Base-by-base conservation (phyloP, 1,140 invertebrate species). In the Magallana ariakensis region DNA sequence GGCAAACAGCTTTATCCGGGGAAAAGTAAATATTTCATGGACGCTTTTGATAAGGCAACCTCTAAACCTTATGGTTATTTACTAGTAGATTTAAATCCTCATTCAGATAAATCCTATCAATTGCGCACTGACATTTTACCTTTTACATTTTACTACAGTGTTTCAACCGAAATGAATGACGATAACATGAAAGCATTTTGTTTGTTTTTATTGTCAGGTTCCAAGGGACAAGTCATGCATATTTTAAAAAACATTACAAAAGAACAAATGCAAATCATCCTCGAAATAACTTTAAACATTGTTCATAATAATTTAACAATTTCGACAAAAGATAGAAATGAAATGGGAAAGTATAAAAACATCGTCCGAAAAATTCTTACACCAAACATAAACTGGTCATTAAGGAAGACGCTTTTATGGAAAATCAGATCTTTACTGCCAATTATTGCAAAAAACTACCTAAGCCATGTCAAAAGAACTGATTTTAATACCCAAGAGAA, bases 1-100 rank as follows among this genome's bases (percentile, higher is more conserved):
- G 87, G 87, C 1, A 55, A 81, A 80, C 87, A 88, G 53, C 82
- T 88, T 11, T 88, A 85, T 83, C 87, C 81, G 6, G 56, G 80
- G n/a, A 66, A 85, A 58, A 75, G n/a, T 19, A 83, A 85, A 85
- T 88, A 83, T 80, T 88, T 88, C 26, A 70, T 70, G 58, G 85
- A 88, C 82, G 87, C 84, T n/a, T 87, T 60, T 66, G 9, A 54
- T 9, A 84, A 85, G 46, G 58, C 55, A 16, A 85, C 83, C 9
- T 4, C 15, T 26, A 75, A 60, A n/a, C 26, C 70, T 15, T 87
- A 85, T 80, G 66, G 56, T 5, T 85, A 54, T 66, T 56, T 87
- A 15, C 55, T 87, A 1, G 55, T 87, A 54, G 87, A 87, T 82
- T 62, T 84, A 54, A 62, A 62, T 83, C 83, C 87, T 7, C 70